Evolutionary conservation across 1,140 invertebrate species (phyloP).

Genomic region (Aporrectodea caliginosa): DNA sequence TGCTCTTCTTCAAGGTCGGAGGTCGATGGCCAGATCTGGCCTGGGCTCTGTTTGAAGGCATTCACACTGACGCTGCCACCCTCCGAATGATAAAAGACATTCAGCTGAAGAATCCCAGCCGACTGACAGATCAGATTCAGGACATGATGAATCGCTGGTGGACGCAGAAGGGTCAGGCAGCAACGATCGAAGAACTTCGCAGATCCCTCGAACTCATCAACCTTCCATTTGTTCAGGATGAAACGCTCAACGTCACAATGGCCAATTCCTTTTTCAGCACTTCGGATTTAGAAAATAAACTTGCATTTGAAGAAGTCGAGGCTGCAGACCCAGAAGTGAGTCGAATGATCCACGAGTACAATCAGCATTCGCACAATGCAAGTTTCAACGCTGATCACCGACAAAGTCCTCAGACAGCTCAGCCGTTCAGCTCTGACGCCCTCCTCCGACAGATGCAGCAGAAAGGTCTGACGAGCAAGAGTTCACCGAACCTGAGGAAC

Average conservation of each 20-base stretch:
- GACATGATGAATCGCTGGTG: constrained; percentile 34
- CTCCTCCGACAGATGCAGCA: not conserved
- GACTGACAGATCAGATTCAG: constrained; percentile 24
- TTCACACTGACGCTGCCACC: constrained; percentile 30
- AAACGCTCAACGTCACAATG: not conserved
- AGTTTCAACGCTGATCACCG: constrained; percentile 1
- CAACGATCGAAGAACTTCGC: constrained; percentile 32
- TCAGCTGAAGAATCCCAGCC: constrained; percentile 19
- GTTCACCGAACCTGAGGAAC: not conserved
- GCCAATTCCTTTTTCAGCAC: constrained; percentile 10
- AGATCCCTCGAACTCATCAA: constrained; percentile 27
- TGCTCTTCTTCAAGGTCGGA: constrained; percentile 33
- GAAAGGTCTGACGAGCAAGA: not conserved
- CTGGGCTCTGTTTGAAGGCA: constrained; percentile 29
- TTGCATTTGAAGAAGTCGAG: constrained; percentile 6
- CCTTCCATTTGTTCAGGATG: constrained; percentile 27
- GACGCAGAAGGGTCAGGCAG: constrained; percentile 28
- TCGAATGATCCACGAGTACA: constrained; percentile 18
- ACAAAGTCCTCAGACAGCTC: not conserved
- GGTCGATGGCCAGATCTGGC: constrained; percentile 31
- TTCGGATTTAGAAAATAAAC: not conserved
- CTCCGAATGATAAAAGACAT: constrained; percentile 31
- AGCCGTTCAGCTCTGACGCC: not conserved
- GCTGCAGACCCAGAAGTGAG: constrained; percentile 16
- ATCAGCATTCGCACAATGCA: constrained; percentile 15